Evolutionary conservation across 2,888 invertebrate genomes (phyloP), one percentile per base, ranked within the genome.

Genomic region (Microplitis deprimator): DNA sequence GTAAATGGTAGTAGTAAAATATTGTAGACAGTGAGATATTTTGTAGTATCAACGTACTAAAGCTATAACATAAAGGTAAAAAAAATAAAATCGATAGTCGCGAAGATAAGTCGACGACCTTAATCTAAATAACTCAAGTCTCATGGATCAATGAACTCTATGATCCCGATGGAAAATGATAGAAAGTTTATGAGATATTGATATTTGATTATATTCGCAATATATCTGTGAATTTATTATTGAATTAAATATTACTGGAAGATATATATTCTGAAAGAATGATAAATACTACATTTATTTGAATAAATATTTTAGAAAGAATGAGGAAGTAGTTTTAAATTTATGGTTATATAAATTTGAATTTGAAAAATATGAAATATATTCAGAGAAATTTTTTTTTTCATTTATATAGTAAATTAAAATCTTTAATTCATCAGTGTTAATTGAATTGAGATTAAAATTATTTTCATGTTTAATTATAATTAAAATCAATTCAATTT

Each of bases 81-180:
- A 60, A 20, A 50, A 70, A 50, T 38, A 64, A 65, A 68, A 77
- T 77, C 77, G 70, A 77, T 77, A 77, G 38, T 73, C 29, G 39
- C 64, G 10, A 50, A 50, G 76, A 78, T 78, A 68, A 79, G 79
- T 75, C 80, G 76, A 78, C 75, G 79, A 79, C 71, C 79, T 73
- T 74, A 70, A 78, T 78, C 76, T 78, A 81, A 79, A 82, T 81
- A 81, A 79, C 75, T 76, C 70, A 60, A 62, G 65, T 41, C 70
- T 73, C 70, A 16, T 41, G 17, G 78, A 70, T 77, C 79, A 69
- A 76, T 70, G 79, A 79, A 78, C 81, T 68, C 77, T 50, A 40
- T 69, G 40, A 38, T n/a, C 73, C 29, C 72, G 20, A 72, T n/a
- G 17, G 38, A 39, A 65, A 65, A 65, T 65, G 65, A 29, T 38